phyloP scores from a whole-genome alignment of 1,140 invertebrate species.

The Drosophila mojavensis region DNA sequence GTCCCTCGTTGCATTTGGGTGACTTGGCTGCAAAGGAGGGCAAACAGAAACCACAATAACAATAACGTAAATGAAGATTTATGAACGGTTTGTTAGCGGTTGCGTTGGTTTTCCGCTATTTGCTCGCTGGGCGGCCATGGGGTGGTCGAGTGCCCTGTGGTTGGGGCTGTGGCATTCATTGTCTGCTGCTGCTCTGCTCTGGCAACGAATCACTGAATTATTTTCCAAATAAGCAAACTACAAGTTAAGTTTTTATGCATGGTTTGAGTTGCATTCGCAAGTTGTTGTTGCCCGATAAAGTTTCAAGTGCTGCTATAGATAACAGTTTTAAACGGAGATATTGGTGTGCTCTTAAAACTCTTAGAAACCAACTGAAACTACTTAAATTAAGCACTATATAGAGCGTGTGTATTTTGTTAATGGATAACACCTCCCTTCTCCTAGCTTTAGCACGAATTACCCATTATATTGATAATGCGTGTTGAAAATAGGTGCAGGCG shows the following conservation, averaged over 20 bases:
- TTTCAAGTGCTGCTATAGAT: slow-evolving; percentile 33
- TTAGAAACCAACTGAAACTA: too few species aligned
- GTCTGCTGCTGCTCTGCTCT: background rate
- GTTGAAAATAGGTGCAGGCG: too few species aligned
- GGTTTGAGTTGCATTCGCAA: background rate
- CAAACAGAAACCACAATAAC: slow-evolving; percentile 57
- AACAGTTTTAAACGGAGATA: slow-evolving; percentile 7
- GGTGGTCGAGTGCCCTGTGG: background rate
- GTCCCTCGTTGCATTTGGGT: slow-evolving; percentile 85
- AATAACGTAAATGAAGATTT: slow-evolving; percentile 81
- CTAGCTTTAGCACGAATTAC: too few species aligned
- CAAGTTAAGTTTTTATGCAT: background rate
- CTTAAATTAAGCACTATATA: too few species aligned
- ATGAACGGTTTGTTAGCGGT: slow-evolving; percentile 72
- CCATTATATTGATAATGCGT: too few species aligned
- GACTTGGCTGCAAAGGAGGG: slow-evolving; percentile 62
- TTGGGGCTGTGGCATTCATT: slow-evolving; percentile 1
- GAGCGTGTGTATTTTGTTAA: too few species aligned
- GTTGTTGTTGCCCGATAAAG: slow-evolving; percentile 29
- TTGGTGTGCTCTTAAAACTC: too few species aligned
- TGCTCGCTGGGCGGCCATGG: slow-evolving; percentile 7
- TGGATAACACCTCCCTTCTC: too few species aligned
- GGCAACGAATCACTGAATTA: slow-evolving; percentile 48
- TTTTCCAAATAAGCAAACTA: slow-evolving; percentile 42
- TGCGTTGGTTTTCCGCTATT: slow-evolving; percentile 28